phyloP scores from a whole-genome alignment of 1,140 invertebrate species.

The Wasmannia auropunctata region DNA sequence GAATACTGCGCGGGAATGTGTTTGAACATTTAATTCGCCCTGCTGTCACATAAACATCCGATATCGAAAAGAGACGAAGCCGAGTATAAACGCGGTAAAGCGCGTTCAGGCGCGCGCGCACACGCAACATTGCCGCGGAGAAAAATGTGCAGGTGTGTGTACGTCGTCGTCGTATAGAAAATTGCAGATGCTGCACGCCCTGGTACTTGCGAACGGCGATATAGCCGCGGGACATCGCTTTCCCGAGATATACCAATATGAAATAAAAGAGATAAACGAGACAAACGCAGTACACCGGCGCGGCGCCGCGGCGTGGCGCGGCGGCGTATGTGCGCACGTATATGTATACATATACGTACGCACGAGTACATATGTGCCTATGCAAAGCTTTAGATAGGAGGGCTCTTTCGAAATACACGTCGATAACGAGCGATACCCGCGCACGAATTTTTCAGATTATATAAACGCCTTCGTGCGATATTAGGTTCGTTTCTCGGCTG shows the following conservation, averaged over 20 bases:
- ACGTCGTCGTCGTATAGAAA: constrained; percentile 34
- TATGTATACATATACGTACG: neutral
- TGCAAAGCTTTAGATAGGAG: neutral
- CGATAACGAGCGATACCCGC: constrained; percentile 55
- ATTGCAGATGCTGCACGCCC: constrained; percentile 54
- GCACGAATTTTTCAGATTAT: constrained; percentile 61
- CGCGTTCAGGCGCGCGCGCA: neutral
- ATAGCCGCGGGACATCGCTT: constrained; percentile 40
- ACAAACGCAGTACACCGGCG: neutral
- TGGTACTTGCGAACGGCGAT: constrained; percentile 28
- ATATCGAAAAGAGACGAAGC: constrained; percentile 44
- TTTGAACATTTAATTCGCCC: constrained; percentile 43
- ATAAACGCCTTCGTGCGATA: constrained; percentile 47
- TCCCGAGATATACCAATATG: constrained; percentile 50
- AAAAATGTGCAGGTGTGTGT: constrained; percentile 18
- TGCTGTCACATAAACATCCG: constrained; percentile 47
- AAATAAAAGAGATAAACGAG: constrained; percentile 65
- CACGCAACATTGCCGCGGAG: constrained; percentile 1
- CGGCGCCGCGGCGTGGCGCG: too few species aligned
- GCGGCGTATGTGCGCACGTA: neutral
- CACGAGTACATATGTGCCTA: neutral
- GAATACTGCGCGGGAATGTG: neutral
- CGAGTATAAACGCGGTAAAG: constrained; percentile 21
- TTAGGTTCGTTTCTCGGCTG: constrained; percentile 5
- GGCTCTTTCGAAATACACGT: constrained; percentile 15